Base-by-base conservation (phyloP, 2,888 invertebrate genomes). In the Acanthopleura granulata region DNA sequence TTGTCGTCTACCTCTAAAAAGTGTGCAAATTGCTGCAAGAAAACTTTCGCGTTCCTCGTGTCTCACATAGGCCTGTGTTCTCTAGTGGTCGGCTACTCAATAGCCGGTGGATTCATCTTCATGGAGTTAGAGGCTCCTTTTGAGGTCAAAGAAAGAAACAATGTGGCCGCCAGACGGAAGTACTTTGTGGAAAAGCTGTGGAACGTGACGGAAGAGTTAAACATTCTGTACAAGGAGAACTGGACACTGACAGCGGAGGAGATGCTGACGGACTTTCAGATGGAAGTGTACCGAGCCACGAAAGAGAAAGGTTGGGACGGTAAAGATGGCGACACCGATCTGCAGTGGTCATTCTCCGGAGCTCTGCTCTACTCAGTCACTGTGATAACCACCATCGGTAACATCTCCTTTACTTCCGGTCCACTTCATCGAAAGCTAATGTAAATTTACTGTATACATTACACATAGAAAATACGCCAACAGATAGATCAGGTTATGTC, bases 11-110 rank as follows among this genome's bases (percentile, higher is more conserved):
- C 66, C 22, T 66, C 22, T 12, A 71, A 71, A 12, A 71, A 71
- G 18, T 81, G 80, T 57, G 30, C 78, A 22, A 76, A 74, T 50
- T 84, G 83, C 66, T 88, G 88, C 75, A 88, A 89, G 78, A 87
- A 94, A 84, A 94, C 97, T 88, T 93, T 96, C 79, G 96, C 97
- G 66, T 98, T 98, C 92, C 94, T 98, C 91, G 97, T 98, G 92
- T 97, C 97, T 91, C 97, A 98, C 92, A 95, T 98, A 62, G 98
- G 98, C 74, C 95, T 98, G 84, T 95, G 97, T 82, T 94, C 96
- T 77, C 93, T 98, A 74, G 97, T 98, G 77, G 95, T 97, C 57
- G 94, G 94, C 49, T 97, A 97, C 89, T 95, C 95, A 72, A 95
- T 96, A 76, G 94, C 95, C 80, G 96, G 98, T 74, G 97, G 97